Percentiles rank a stretch among this genome's conserved stretches.
Evolutionary conservation across 2,113 vertebrate species (phyloP).

Genomic region (Notarius quadriscutis): DNA sequence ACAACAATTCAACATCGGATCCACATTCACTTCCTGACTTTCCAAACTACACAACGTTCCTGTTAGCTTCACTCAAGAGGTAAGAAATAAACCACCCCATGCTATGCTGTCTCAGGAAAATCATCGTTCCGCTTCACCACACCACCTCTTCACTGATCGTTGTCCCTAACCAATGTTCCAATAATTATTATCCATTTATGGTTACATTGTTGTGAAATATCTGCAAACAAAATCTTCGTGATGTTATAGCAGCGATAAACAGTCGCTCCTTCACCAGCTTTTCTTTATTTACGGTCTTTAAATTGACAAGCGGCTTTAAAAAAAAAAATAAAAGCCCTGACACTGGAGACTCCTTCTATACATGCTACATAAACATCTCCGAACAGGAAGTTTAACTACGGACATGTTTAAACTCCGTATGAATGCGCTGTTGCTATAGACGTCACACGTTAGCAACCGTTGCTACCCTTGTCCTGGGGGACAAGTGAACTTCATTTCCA

Average conservation of each 20-base stretch:
- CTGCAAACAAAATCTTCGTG: neutral
- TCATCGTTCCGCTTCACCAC: neutral
- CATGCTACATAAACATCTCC: neutral
- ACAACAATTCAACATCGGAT: neutral
- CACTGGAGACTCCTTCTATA: neutral
- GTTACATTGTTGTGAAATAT: neutral
- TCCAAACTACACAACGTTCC: neutral
- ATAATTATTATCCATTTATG: neutral
- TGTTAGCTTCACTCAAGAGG: neutral
- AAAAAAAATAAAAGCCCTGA: too few species aligned
- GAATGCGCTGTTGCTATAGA: neutral
- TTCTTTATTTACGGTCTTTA: neutral
- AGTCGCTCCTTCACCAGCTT: too few species aligned
- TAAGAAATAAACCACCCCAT: neutral
- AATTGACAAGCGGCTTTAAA: too few species aligned
- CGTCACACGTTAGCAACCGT: too few species aligned
- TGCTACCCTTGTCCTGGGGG: too few species aligned
- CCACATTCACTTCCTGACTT: neutral
- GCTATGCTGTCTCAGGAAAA: neutral
- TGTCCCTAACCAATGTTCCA: neutral
- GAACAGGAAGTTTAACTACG: neutral
- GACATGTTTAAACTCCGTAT: neutral
- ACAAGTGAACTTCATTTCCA: too few species aligned
- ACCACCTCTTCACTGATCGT: neutral
- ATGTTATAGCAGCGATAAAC: neutral